Base-by-base conservation (phyloP, 1,140 invertebrate species). In the Chionoecetes opilio region DNA sequence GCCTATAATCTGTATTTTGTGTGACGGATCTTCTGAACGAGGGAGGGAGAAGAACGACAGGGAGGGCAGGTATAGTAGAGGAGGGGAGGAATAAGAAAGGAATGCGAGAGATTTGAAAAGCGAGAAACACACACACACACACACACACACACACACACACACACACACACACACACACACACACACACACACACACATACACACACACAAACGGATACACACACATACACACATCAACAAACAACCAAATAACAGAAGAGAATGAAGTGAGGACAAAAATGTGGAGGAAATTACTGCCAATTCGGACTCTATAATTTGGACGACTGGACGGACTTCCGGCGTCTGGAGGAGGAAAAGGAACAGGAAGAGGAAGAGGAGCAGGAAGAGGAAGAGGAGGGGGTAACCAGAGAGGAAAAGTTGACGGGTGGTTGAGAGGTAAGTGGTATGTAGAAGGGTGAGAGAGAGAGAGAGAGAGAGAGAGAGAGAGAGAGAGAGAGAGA, bases 21-120 rank as follows among this genome's bases (percentile, higher is more conserved):
- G 63, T 75, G 63, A 75, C 63, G 63, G 63, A 75, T 75, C 63
- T 75, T 75, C 21, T 75, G 63, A 75, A 75, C 63, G 63, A 75
- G 63, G 63, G n/a, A n/a, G 63, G 26, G n/a, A 8, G 63, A n/a
- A 26, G 53, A 26, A 6, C 8, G 21, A 26, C 2, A 26, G 53
- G 53, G 21, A 26, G 21, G 53, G 26, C 2, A 75, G 63, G 63
- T 11, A n/a, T 5, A 26, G 63, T 26, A 75, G 21, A n/a, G 63
- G n/a, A n/a, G 63, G 63, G 21, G 63, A n/a, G 63, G 21, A 75
- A 75, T 75, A 75, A 75, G n/a, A n/a, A 75, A 75, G 63, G 63
- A 75, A 75, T 75, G 63, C 21, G 63, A 75, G 5, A 8, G 41
- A 75, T 26, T n/a, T 6, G n/a, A 26, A 75, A 0, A 75, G 63